These are phyloP conservation scores for Trissonchulus sp. DNA, from an alignment of 2,888 invertebrate genomes.

Conservation along the genomic window DNA sequence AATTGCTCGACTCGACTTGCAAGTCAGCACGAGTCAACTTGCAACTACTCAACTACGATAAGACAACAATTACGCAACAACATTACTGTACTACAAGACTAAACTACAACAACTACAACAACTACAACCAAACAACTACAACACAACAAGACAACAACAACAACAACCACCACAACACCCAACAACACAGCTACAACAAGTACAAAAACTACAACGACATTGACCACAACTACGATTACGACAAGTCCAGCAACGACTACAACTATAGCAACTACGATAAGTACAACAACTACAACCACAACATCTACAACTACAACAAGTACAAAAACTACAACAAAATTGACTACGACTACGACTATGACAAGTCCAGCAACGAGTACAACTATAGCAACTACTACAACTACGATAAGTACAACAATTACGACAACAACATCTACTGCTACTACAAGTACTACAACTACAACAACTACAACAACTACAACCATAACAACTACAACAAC, in stretches of 20 bases:
- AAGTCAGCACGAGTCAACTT: too few species aligned
- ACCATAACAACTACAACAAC: too few species aligned
- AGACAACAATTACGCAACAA: too few species aligned
- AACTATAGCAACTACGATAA: background rate
- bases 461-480: conserved; percentile 21
- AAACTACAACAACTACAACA: background rate
- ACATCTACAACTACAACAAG: conserved; percentile 15
- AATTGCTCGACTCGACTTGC: too few species aligned
- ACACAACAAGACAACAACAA: background rate
- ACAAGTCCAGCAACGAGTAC: conserved; percentile 20
- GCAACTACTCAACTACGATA: too few species aligned
- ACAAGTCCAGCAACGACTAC: conserved; percentile 18
- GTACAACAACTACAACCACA: conserved; percentile 18
- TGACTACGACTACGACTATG: conserved; percentile 19
- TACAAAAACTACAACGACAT: conserved; percentile 21
- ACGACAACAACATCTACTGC: conserved; percentile 23
- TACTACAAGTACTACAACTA: conserved; percentile 18
- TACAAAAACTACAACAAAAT: conserved; percentile 8
- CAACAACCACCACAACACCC: conserved; percentile 7
- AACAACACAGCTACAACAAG: conserved; percentile 6
- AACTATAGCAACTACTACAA: conserved; percentile 25
- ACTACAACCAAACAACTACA: background rate
- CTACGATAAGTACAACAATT: conserved; percentile 15
- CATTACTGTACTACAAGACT: too few species aligned
- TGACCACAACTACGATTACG: conserved; percentile 17